These are phyloP conservation scores for Eupithecia inturbata DNA, from an alignment of 2,888 invertebrate genomes.

Conservation along the genomic window DNA sequence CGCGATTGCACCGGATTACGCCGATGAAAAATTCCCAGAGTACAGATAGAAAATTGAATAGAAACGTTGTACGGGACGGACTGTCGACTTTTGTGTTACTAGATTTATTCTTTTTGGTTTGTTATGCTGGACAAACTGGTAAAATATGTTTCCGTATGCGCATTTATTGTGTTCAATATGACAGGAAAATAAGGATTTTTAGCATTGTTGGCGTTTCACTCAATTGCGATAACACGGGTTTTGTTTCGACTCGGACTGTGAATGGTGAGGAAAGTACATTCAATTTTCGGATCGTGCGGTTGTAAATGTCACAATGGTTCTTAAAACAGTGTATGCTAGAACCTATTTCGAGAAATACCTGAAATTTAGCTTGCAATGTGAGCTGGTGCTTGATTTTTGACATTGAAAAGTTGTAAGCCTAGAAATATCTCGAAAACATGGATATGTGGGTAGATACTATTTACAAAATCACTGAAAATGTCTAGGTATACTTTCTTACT, in stretches of 20 bases:
- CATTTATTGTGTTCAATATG: not conserved
- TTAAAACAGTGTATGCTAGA: not conserved
- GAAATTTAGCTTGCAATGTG: not conserved
- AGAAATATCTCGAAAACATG: not conserved
- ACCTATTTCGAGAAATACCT: not conserved
- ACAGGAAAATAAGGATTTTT: slow-evolving; percentile 6
- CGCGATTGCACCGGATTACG: slow-evolving; percentile 65
- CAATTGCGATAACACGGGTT: not conserved
- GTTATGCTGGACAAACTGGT: slow-evolving; percentile 35
- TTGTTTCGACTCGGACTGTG: not conserved
- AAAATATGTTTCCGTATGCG: slow-evolving; percentile 29
- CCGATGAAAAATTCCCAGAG: slow-evolving; percentile 69
- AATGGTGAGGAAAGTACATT: not conserved
- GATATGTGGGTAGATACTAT: not conserved
- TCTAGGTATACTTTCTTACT: not conserved
- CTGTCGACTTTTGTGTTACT: slow-evolving; percentile 57
- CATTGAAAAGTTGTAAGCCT: not conserved
- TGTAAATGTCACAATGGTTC: not conserved
- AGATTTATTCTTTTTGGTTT: slow-evolving; percentile 51
- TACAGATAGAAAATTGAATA: slow-evolving; percentile 69
- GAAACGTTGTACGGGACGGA: slow-evolving; percentile 61
- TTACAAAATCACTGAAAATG: not conserved
- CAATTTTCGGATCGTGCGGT: not conserved
- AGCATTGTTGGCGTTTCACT: not conserved
- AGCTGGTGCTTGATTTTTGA: not conserved